A percentile compares a stretch with the other conserved stretches of the same genome.
Evolutionary conservation across 1,140 invertebrate species (phyloP).

Genomic region (Cydia splendana): DNA sequence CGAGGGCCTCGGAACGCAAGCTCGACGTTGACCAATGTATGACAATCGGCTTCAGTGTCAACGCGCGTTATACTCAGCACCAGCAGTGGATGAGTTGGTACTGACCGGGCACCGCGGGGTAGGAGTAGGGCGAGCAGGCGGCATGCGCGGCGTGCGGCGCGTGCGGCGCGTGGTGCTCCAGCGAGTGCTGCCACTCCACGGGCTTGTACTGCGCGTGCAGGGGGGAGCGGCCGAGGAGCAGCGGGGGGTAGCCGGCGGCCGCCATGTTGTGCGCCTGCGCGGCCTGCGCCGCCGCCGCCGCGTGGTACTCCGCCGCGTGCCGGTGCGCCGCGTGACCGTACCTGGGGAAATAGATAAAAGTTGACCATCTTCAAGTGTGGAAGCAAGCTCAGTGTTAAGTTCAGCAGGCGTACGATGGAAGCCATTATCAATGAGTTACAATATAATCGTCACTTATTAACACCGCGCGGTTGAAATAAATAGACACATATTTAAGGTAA

Average conservation of each 20-base stretch:
- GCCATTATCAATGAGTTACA: too few species aligned
- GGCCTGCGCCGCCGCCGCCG: slow-evolving; percentile 54
- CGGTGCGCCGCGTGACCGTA: slow-evolving; percentile 67
- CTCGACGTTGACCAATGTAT: too few species aligned
- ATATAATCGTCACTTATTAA: too few species aligned
- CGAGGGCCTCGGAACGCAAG: too few species aligned
- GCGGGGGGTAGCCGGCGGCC: slow-evolving; percentile 59
- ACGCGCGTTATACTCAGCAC: too few species aligned
- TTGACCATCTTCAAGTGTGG: too few species aligned
- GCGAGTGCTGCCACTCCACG: slow-evolving; percentile 63
- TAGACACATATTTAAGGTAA: too few species aligned
- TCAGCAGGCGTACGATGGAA: too few species aligned
- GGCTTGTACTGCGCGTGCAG: slow-evolving; percentile 73
- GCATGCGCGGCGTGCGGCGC: slow-evolving; percentile 51
- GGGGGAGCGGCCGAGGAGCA: slow-evolving; percentile 64
- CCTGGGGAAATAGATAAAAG: slow-evolving; percentile 41
- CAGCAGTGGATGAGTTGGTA: slow-evolving; percentile 21
- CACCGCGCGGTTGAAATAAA: too few species aligned
- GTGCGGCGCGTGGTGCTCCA: slow-evolving; percentile 43
- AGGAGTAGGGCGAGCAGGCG: slow-evolving; percentile 73
- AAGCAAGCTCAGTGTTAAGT: too few species aligned
- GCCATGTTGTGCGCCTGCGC: slow-evolving; percentile 56
- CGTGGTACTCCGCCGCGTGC: slow-evolving; percentile 69
- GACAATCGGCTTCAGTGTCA: too few species aligned
- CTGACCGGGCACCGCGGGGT: slow-evolving; percentile 69